Conservation (phyloP, 2,888 invertebrate genomes). For the Apocheima hispidaria region DNA sequence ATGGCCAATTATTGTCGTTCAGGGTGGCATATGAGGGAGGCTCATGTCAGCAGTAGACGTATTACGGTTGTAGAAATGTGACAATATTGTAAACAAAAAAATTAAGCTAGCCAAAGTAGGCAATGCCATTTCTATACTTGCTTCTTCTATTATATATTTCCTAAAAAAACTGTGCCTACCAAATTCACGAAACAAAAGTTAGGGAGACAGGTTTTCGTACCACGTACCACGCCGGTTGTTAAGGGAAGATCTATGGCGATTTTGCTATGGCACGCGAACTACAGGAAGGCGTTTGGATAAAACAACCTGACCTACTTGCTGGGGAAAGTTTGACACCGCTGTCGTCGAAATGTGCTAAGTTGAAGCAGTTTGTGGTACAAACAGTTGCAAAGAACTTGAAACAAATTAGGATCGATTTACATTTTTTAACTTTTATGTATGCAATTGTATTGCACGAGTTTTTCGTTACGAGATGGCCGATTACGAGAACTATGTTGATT, state of each 20-base stretch:
- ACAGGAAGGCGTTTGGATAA: slow-evolving; percentile 43
- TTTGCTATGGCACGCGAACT: slow-evolving; percentile 45
- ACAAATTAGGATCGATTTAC: slow-evolving; percentile 9
- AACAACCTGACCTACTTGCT: slow-evolving; percentile 42
- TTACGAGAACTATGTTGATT: too few species aligned
- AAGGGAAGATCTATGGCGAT: slow-evolving; percentile 45
- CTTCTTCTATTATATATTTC: slow-evolving; percentile 1
- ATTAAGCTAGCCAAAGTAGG: background rate
- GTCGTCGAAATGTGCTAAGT: slow-evolving; percentile 38
- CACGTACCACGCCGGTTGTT: slow-evolving; percentile 41
- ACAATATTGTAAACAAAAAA: background rate
- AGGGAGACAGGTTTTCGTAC: slow-evolving; percentile 32
- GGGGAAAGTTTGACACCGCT: slow-evolving; percentile 40
- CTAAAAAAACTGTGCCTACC: slow-evolving; percentile 25
- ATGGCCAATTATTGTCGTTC: too few species aligned
- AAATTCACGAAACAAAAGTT: slow-evolving; percentile 39
- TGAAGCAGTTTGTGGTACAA: slow-evolving; percentile 33
- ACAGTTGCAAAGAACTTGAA: slow-evolving; percentile 30
- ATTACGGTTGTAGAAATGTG: too few species aligned
- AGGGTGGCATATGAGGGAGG: too few species aligned
- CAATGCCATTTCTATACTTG: background rate
- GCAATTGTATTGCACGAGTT: too few species aligned
- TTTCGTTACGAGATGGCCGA: too few species aligned
- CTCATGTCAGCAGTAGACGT: too few species aligned
- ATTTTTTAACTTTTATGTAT: too few species aligned